Percentiles rank a stretch among this genome's conserved stretches.
Conservation (phyloP, 2,113 vertebrate species). For the Ptychochromis oligacanthus region DNA sequence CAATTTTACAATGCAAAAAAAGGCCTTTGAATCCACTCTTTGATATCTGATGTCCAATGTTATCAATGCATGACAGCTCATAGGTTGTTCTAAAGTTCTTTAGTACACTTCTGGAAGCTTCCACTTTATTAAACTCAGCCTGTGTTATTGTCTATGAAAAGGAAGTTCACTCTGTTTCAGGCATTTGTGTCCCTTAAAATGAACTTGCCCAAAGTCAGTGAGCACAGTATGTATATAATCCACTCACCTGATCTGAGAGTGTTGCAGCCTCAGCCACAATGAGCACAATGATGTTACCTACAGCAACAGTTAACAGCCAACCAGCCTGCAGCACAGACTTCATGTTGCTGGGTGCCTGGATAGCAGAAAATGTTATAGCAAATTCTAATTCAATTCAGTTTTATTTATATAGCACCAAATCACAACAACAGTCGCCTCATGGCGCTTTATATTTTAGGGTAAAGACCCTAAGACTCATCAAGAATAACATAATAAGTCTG, state of each 20-base stretch:
- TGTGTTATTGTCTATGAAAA: not conserved
- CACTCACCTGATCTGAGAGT: slow-evolving; percentile 85
- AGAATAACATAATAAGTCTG: not conserved
- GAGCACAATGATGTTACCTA: slow-evolving; percentile 95
- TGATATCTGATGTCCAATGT: not conserved
- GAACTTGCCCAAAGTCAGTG: not conserved
- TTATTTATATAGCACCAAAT: no score
- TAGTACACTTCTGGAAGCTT: no score
- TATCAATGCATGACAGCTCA: no score
- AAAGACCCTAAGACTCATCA: no score
- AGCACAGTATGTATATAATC: not conserved
- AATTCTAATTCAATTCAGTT: not conserved
- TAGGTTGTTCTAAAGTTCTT: no score
- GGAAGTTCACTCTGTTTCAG: not conserved
- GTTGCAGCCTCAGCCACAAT: slow-evolving; percentile 86
- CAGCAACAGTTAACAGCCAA: slow-evolving; percentile 90
- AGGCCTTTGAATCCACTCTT: no score
- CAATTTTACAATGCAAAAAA: no score
- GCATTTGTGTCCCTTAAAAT: not conserved
- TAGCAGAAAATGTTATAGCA: not conserved
- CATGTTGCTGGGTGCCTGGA: slow-evolving; percentile 95
- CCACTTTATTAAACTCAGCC: not conserved
- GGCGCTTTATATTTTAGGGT: no score
- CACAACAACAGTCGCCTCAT: no score
- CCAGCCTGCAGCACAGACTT: slow-evolving; percentile 96